Base-by-base conservation (phyloP, 2,888 invertebrate species). In the Metacarcinus magister region DNA sequence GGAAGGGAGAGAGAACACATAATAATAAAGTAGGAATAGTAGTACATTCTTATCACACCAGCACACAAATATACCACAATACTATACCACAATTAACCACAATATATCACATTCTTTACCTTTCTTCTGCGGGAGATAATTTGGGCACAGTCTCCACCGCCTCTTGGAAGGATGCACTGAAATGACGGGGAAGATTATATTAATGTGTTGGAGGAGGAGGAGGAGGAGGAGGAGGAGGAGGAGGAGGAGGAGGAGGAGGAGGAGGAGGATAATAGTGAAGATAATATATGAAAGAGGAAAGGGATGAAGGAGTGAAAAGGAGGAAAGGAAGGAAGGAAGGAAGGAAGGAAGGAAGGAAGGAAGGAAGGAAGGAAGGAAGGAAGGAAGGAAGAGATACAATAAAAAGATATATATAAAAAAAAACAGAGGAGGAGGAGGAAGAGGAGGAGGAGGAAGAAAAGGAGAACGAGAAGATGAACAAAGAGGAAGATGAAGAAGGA, bases 131-230 rank as follows among this genome's bases (percentile, higher is more conserved):
- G 28, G 87, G 23, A 2, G 90, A 43, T 1, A 96, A 46, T 67
- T 96, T 96, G 8, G 96, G 96, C 23, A 96, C 43, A 7, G 87
- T 92, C 44, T 96, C 96, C n/a, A 82, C 16, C 4, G 96, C 96
- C 67, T 96, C 96, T 90, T 96, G 94, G 92, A 96, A 96, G 28
- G 96, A 96, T 89, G 96, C 92, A n/a, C 96, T 96, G 92, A 92
- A 96, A 87, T 32, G 32, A 43, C 39, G 19, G 23, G 48, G 2
- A 23, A 39, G 39, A 32, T 0, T 32, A 13, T 1, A 7, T 5
- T 2, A 23, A 67, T 67, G 67, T 16, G n/a, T 16, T 28, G 75
- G 28, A 46, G 48, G 19, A 48, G 43, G 28, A 7, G 48, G 19
- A 92, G 4, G 39, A 44, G 32, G 23, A 32, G 19, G 60, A 54